These are phyloP conservation scores for Notodonta dromedarius DNA, from an alignment of 2,888 invertebrate species.

Conservation along the genomic window DNA sequence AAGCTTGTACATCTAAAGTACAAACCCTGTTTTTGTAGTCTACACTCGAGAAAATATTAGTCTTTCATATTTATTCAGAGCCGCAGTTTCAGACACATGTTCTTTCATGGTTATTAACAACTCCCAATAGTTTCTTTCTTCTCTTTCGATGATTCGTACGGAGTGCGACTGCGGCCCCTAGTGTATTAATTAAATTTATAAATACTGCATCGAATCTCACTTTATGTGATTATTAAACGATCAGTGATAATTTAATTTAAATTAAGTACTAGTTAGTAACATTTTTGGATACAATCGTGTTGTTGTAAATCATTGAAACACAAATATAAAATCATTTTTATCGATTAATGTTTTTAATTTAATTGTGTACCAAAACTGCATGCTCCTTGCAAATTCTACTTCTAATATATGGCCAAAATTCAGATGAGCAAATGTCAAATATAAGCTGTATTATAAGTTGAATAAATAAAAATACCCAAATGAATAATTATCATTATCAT, in stretches of 20 bases:
- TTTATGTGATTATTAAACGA: conserved; percentile 49
- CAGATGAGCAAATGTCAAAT: too few relatives aligned
- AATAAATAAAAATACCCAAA: background rate
- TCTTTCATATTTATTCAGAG: conserved; percentile 49
- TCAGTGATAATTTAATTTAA: conserved; percentile 69
- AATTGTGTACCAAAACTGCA: background rate
- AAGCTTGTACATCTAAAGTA: conserved; percentile 44
- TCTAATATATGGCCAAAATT: background rate
- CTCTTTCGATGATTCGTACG: conserved; percentile 20
- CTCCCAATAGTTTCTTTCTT: conserved; percentile 16
- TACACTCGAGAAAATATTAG: conserved; percentile 22
- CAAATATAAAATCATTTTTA: conserved; percentile 69
- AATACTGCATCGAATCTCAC: conserved; percentile 55
- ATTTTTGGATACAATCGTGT: conserved; percentile 72
- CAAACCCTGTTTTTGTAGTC: conserved; percentile 28
- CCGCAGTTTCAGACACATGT: conserved; percentile 30
- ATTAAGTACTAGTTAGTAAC: conserved; percentile 63
- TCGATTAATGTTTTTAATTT: conserved; percentile 43
- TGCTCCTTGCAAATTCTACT: background rate
- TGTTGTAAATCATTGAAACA: conserved; percentile 71
- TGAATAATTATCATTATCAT: background rate
- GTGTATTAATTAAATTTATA: conserved; percentile 39
- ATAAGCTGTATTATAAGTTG: background rate
- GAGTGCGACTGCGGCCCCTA: conserved; percentile 41
- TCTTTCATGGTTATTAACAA: conserved; percentile 11